These are phyloP conservation scores for Lophius americanus DNA, from an alignment of 2,797 vertebrate species.

Conservation along the genomic window DNA sequence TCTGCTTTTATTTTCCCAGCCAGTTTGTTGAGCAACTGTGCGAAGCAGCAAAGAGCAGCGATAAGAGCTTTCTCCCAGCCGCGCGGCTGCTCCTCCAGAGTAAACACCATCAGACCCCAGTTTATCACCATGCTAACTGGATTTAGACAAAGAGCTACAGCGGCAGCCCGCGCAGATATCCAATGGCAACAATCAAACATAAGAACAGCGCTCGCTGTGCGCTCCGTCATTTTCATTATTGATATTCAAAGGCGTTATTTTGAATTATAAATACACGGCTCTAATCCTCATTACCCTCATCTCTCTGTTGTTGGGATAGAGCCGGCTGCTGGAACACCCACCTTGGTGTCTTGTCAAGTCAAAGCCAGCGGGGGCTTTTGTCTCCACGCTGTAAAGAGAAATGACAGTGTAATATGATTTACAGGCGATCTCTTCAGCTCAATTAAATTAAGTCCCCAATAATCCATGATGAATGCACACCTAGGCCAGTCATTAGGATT, in stretches of 20 bases:
- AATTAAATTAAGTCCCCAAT: slow-evolving; percentile 85
- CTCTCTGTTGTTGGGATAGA: slow-evolving; percentile 49
- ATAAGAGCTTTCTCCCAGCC: slow-evolving; percentile 72
- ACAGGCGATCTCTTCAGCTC: slow-evolving; percentile 81
- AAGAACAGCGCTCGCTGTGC: slow-evolving; percentile 62
- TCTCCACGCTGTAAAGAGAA: slow-evolving; percentile 80
- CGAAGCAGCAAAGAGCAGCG: slow-evolving; percentile 67
- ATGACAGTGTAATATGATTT: slow-evolving; percentile 86
- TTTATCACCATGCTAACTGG: slow-evolving; percentile 77
- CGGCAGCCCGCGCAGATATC: slow-evolving; percentile 65
- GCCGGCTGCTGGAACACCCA: slow-evolving; percentile 76
- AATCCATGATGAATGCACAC: slow-evolving; percentile 84
- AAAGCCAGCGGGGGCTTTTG: slow-evolving; percentile 74
- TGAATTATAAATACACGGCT: slow-evolving; percentile 71
- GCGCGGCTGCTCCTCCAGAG: slow-evolving; percentile 51
- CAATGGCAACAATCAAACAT: slow-evolving; percentile 69
- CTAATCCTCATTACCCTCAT: slow-evolving; percentile 74
- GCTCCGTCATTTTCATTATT: slow-evolving; percentile 67
- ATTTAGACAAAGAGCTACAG: slow-evolving; percentile 76
- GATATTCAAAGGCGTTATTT: slow-evolving; percentile 70
- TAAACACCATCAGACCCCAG: slow-evolving; percentile 70
- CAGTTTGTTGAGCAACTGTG: slow-evolving; percentile 68
- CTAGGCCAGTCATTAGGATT: slow-evolving; percentile 84
- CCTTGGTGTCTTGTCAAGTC: slow-evolving; percentile 75
- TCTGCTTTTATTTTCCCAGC: slow-evolving; percentile 69